A percentile compares a stretch with the other conserved stretches of the same genome.
Conservation (phyloP, 2,113 vertebrate species). For the Syngnathus scovelli region DNA sequence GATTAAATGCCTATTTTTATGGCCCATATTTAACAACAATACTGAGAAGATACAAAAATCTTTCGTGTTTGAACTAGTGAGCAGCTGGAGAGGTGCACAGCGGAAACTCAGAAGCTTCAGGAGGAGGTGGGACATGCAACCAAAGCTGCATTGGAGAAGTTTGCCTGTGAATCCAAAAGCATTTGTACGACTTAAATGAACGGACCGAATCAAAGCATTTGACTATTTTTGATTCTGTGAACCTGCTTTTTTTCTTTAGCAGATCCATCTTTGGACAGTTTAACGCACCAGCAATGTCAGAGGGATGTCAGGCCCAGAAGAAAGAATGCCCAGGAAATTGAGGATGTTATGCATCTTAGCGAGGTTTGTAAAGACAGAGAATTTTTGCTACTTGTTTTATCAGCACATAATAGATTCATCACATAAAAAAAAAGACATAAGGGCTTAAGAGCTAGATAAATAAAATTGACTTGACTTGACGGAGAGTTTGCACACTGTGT, state of each 20-base stretch:
- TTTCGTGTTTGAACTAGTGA: slow-evolving; percentile 34
- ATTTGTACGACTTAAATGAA: slow-evolving; percentile 9
- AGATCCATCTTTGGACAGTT: slow-evolving; percentile 26
- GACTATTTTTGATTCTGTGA: neutral
- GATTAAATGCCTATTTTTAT: neutral
- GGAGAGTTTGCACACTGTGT: neutral
- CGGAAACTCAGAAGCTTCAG: slow-evolving; percentile 59
- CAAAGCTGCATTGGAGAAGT: slow-evolving; percentile 48
- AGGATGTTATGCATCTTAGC: slow-evolving; percentile 1
- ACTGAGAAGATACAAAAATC: too few species aligned
- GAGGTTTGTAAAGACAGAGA: neutral
- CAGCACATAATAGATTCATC: too few species aligned
- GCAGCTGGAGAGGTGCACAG: slow-evolving; percentile 54
- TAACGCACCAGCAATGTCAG: slow-evolving; percentile 24
- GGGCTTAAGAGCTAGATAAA: too few species aligned
- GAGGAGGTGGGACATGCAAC: slow-evolving; percentile 61
- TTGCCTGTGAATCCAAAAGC: slow-evolving; percentile 17
- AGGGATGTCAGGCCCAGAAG: slow-evolving; percentile 26
- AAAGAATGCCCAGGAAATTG: slow-evolving; percentile 54
- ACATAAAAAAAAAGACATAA: too few species aligned
- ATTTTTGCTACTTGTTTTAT: neutral
- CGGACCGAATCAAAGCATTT: neutral
- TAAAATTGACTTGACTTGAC: too few species aligned
- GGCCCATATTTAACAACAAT: neutral
- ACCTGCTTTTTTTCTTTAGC: slow-evolving; percentile 26